Evolutionary conservation across 2,888 invertebrate genomes (phyloP), one percentile per base, ranked within the genome.

Genomic region (Meta bourneti): DNA sequence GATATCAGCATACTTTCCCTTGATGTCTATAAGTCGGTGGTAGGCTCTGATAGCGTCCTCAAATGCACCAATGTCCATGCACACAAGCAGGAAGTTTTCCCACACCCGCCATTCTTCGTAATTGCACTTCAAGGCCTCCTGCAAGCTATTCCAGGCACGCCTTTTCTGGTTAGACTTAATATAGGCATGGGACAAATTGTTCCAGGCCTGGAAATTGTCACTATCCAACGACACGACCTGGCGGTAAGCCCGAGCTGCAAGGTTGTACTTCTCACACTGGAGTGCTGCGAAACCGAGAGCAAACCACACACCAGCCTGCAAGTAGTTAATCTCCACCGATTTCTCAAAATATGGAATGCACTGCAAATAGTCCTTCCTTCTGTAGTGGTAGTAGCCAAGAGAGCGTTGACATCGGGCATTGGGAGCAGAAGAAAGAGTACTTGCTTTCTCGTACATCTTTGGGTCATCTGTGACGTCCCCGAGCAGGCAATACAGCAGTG

Each of bases 141-240:
- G 96, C 49, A 99, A 95, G 6, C 98, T 97, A 86, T 96, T 96
- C 95, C 98, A 97, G 0, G 99, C 99, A 89, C 97, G 96, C 90
- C 96, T 96, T 95, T 98, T 98, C 94, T 99, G 97, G 0, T 97
- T 97, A 86, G 97, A 95, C 94, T 97, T 97, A 9, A 98, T 97
- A 94, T 99, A 98, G 5, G 98, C 98, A 94, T 99, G 98, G 16
- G 98, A 98, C 91, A 99, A 95, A 95, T 99, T 99, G 95, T 98
- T 99, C 99, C 99, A 99, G 0, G 98, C 61, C 61, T 61, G 99
- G 95, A 98, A 99, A 87, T 97, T 97, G 94, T 96, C 96, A 93
- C 95, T 97, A 94, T 99, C 98, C n/a, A 99, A 95, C 93, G 96
- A 96, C 19, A 98, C 98, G 94, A 98, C 98, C 82, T 97, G 96